Conservation (phyloP, 2,113 vertebrate genomes). For the Aegotheles bennettii region DNA sequence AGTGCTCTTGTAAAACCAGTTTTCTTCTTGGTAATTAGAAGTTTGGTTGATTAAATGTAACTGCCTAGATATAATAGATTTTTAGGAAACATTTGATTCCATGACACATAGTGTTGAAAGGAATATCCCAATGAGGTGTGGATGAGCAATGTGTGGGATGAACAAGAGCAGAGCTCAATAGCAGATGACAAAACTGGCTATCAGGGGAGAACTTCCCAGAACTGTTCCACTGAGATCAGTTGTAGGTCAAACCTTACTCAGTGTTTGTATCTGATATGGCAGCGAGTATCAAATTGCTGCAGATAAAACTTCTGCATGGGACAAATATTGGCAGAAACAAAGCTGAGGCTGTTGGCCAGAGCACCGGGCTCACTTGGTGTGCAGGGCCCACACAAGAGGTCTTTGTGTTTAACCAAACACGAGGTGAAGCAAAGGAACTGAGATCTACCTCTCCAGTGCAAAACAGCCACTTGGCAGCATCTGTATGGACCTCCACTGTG, state of each 20-base stretch:
- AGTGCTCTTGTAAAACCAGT: background rate
- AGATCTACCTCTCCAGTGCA: background rate
- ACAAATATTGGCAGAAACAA: background rate
- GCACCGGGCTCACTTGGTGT: background rate
- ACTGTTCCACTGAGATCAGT: background rate
- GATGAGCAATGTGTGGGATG: background rate
- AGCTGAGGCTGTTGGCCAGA: background rate
- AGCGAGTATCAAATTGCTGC: background rate
- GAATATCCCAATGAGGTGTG: background rate
- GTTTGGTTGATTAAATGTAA: background rate
- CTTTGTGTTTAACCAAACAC: background rate
- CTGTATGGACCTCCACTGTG: background rate
- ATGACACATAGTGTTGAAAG: background rate
- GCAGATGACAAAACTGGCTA: background rate
- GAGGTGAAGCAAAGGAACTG: background rate
- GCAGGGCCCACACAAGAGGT: background rate
- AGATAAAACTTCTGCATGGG: background rate
- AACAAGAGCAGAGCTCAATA: rapidly evolving
- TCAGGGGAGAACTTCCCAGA: background rate
- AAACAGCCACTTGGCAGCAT: background rate
- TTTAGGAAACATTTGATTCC: background rate
- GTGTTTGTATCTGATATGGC: background rate
- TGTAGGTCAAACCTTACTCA: background rate
- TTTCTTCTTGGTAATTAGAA: constrained; percentile 39
- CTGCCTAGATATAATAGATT: background rate